These are phyloP conservation scores for Poicephalus gulielmi DNA, from an alignment of 2,113 vertebrate genomes.

Conservation along the genomic window DNA sequence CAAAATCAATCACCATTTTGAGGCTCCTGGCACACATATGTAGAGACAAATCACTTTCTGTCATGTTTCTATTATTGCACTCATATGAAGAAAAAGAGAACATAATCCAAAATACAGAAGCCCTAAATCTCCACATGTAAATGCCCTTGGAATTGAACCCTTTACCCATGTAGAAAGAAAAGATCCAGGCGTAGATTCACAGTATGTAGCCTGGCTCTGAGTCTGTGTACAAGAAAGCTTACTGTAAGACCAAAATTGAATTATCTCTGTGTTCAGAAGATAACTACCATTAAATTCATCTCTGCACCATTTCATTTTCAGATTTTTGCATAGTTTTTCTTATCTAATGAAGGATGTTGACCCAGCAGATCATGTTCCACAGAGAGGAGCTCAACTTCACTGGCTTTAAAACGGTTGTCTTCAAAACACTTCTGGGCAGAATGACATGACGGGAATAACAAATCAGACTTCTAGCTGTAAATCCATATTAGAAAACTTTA, in stretches of 20 bases:
- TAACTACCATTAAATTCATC: neutral
- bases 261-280: neutral
- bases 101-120: neutral
- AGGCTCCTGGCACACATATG: neutral
- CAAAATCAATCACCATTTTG: neutral
- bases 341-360: conserved; percentile 23
- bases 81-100: neutral
- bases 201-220: neutral
- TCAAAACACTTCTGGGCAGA: neutral
- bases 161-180: neutral
- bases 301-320: neutral
- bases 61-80: neutral
- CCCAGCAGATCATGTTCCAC: neutral
- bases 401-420: conserved; percentile 11
- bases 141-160: neutral
- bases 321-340: conserved; percentile 21
- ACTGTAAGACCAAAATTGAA: conserved; percentile 24
- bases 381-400: neutral
- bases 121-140: neutral
- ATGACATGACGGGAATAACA: neutral
- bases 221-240: neutral
- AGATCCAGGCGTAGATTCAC: neutral
- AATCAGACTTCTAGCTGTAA: neutral
- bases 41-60: neutral
- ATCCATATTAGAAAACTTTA: neutral